Base-by-base conservation (phyloP, 2,888 invertebrate genomes). In the Malthinus flaveolus region DNA sequence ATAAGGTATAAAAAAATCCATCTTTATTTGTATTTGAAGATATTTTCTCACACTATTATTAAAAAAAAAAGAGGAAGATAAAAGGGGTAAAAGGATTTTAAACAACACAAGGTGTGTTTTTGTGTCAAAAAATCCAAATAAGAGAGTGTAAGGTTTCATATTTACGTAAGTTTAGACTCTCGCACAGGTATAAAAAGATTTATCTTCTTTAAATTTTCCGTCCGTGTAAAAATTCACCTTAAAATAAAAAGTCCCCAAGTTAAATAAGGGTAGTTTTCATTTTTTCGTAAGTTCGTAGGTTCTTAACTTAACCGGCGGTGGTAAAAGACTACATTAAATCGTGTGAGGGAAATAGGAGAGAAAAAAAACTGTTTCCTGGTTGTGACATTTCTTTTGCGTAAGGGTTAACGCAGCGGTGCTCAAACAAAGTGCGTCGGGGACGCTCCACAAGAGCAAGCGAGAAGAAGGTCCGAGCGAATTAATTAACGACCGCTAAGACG, bases 31-130 rank as follows among this genome's bases (percentile, higher is more conserved):
- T 46, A 44, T 49, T 58, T 51, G 34, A 12, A 47, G 51, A 51
- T 47, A 54, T 34, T 53, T 58, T 58, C 58, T 58, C 58, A 58
- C 58, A 58, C 42, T 58, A 37, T n/a, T n/a, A n/a, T n/a, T 52
- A 52, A 32, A 47, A 32, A 33, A 11, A 23, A 23, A 23, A 23
- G 23, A 23, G 23, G 23, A 23, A 23, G 23, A 8, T 32, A 37
- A 58, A 58, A 54, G 52, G 58, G 58, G 53, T 53, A 49, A 58
- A 58, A 48, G 12, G 35, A 36, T 35, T n/a, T 23, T 35, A 31
- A 48, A 37, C 23, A 23, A 23, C 23, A 49, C 36, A 48, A 48
- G 31, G 7, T 23, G 15, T 44, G 52, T 35, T 46, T 50, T 52
- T 52, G 5, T 11, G 33, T 33, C 36, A 45, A 51, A n/a, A 52